A percentile compares a stretch with the other conserved stretches of the same genome.
Conservation (phyloP, 2,888 invertebrate species). For the Perizoma flavofasciatum region DNA sequence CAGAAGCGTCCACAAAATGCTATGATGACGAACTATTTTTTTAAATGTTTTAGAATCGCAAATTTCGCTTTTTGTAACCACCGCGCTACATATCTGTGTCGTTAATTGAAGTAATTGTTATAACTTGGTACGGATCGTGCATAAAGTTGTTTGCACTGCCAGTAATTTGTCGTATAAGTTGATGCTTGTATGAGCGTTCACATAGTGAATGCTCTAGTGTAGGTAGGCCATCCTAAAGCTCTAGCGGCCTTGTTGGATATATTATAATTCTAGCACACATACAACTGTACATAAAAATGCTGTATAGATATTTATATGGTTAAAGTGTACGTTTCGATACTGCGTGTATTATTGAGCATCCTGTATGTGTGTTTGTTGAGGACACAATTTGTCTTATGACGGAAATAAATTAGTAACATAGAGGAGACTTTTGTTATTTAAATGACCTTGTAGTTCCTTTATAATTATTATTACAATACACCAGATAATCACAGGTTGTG, state of each 20-base stretch:
- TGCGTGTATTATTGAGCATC: constrained; percentile 72
- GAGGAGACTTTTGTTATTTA: constrained; percentile 61
- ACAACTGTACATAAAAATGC: constrained; percentile 80
- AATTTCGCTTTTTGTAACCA: constrained; percentile 60
- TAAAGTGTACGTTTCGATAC: constrained; percentile 63
- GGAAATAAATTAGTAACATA: constrained; percentile 81
- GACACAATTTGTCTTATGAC: constrained; percentile 75
- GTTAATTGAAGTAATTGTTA: constrained; percentile 38
- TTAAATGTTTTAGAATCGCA: constrained; percentile 46
- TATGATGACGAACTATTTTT: constrained; percentile 38
- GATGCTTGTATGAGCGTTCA: constrained; percentile 62
- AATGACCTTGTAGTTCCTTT: constrained; percentile 21
- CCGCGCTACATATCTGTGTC: constrained; percentile 75
- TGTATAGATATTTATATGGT: constrained; percentile 79
- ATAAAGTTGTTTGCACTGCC: constrained; percentile 75
- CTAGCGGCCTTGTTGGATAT: constrained; percentile 40
- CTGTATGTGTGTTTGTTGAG: constrained; percentile 74
- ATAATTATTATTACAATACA: background rate
- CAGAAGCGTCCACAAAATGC: no score
- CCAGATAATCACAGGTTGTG: no score
- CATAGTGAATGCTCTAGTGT: constrained; percentile 68
- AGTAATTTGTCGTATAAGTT: constrained; percentile 60
- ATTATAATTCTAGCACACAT: constrained; percentile 54
- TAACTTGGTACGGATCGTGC: constrained; percentile 49
- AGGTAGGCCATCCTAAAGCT: constrained; percentile 41